Conservation (phyloP, 35 echinoderm and acorn worm genomes). For the Ophiothrix spiculata region DNA sequence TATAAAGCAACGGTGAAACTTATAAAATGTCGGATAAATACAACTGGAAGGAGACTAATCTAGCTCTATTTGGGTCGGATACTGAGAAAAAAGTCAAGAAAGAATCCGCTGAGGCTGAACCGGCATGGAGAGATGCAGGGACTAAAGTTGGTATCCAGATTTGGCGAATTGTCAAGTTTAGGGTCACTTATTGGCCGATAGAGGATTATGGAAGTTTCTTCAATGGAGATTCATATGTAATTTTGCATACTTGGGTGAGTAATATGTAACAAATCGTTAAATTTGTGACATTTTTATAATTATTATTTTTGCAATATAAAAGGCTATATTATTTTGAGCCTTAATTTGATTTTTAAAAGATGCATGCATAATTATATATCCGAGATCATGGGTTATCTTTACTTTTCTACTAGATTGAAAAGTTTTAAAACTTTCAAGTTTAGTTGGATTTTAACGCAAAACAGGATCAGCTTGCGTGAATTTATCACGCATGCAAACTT, state of each 20-base stretch:
- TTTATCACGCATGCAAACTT: too few species aligned
- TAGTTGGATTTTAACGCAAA: too few species aligned
- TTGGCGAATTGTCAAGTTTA: conserved; percentile 85
- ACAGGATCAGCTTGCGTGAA: too few species aligned
- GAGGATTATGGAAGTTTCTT: background rate
- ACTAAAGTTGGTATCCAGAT: conserved; percentile 59
- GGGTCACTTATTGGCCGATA: conserved; percentile 30
- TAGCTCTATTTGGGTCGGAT: conserved; percentile 51
- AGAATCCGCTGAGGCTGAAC: conserved; percentile 57
- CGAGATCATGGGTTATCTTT: too few species aligned
- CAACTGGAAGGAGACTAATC: conserved; percentile 52
- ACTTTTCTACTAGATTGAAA: too few species aligned
- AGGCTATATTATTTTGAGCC: too few species aligned
- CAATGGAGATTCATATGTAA: conserved; percentile 4
- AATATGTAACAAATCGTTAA: too few species aligned
- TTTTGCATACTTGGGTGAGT: background rate
- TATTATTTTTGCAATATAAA: too few species aligned
- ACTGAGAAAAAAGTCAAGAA: conserved; percentile 72
- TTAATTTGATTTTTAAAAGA: too few species aligned
- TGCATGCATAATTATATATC: too few species aligned
- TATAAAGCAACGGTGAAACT: background rate
- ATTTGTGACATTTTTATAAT: too few species aligned
- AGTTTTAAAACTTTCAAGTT: too few species aligned
- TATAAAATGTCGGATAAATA: conserved; percentile 20
- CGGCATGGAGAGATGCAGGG: conserved; percentile 72